phyloP scores from a whole-genome alignment of 2,888 invertebrate species.

The Drosophila seclusa region DNA sequence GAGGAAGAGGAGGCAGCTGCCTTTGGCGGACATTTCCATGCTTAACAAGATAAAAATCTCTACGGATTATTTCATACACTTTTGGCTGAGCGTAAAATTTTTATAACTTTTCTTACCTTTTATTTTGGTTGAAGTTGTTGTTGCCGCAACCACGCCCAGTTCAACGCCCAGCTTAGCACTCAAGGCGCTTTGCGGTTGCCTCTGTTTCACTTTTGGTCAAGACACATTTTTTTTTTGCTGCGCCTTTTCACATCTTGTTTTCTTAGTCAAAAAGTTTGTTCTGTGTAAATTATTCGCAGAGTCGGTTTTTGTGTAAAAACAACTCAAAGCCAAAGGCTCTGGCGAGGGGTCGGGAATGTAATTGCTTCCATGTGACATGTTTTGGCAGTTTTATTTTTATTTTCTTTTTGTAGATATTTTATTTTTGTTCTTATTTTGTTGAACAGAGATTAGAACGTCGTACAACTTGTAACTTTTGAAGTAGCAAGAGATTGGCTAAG shows the following conservation, averaged over 20 bases:
- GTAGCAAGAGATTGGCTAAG: slow-evolving; percentile 58
- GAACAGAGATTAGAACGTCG: slow-evolving; percentile 74
- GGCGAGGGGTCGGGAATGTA: neutral
- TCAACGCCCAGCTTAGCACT: slow-evolving; percentile 64
- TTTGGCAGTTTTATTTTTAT: slow-evolving; percentile 65
- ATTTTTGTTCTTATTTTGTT: slow-evolving; percentile 49
- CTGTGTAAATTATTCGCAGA: slow-evolving; percentile 76
- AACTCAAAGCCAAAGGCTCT: slow-evolving; percentile 63
- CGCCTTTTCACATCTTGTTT: slow-evolving; percentile 39
- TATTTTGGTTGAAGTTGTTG: slow-evolving; percentile 8
- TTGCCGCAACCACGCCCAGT: slow-evolving; percentile 55
- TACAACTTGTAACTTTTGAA: slow-evolving; percentile 75
- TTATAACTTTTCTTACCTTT: slow-evolving; percentile 72
- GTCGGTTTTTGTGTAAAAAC: slow-evolving; percentile 66
- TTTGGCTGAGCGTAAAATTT: slow-evolving; percentile 64
- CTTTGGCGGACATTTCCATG: slow-evolving; percentile 68
- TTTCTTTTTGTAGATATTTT: slow-evolving; percentile 33
- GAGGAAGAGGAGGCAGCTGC: slow-evolving; percentile 28
- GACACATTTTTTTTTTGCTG: slow-evolving; percentile 37
- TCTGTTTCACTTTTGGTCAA: slow-evolving; percentile 70
- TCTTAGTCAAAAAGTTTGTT: slow-evolving; percentile 68
- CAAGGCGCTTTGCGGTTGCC: slow-evolving; percentile 71
- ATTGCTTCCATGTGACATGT: slow-evolving; percentile 70
- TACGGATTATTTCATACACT: slow-evolving; percentile 77
- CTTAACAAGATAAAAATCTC: slow-evolving; percentile 80